Evolutionary conservation across 2,888 invertebrate genomes (phyloP).

Genomic region (Coelopa pilipes): DNA sequence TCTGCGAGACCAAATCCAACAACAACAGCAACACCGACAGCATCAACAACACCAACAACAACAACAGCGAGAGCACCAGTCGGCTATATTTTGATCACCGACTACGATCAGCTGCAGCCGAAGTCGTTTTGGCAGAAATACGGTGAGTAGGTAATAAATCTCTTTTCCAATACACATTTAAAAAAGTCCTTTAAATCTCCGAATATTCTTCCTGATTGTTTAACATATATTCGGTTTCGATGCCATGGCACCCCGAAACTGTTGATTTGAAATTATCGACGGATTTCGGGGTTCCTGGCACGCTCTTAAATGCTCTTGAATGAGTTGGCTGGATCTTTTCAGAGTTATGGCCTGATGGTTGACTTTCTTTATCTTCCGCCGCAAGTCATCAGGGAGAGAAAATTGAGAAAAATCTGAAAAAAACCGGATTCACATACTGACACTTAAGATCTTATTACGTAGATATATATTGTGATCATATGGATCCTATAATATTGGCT

Average conservation of each 20-base stretch:
- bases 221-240: not conserved
- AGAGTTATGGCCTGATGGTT: too few relatives aligned
- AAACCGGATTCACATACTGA: too few relatives aligned
- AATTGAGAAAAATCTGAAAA: too few relatives aligned
- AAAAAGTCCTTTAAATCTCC: not conserved
- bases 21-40: conserved; percentile 40
- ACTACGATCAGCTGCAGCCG: conserved; percentile 49
- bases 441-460: too few relatives aligned
- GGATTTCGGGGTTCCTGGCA: too few relatives aligned
- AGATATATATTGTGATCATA: too few relatives aligned
- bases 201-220: not conserved
- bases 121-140: conserved; percentile 56
- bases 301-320: too few relatives aligned
- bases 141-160: conserved; percentile 62
- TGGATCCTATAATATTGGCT: too few relatives aligned
- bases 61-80: conserved; percentile 48
- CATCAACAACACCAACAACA: conserved; percentile 39
- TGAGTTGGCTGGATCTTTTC: too few relatives aligned
- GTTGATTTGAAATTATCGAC: not conserved
- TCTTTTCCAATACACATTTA: not conserved
- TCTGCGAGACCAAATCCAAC: conserved; percentile 29
- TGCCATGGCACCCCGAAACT: not conserved
- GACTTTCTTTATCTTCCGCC: too few relatives aligned
- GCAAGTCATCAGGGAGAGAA: too few relatives aligned
- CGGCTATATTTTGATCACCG: conserved; percentile 57